Percentiles rank a stretch among this genome's conserved stretches.
These are phyloP conservation scores for Dryomyza anilis DNA, from an alignment of 2,888 invertebrate genomes.

Conservation along the genomic window DNA sequence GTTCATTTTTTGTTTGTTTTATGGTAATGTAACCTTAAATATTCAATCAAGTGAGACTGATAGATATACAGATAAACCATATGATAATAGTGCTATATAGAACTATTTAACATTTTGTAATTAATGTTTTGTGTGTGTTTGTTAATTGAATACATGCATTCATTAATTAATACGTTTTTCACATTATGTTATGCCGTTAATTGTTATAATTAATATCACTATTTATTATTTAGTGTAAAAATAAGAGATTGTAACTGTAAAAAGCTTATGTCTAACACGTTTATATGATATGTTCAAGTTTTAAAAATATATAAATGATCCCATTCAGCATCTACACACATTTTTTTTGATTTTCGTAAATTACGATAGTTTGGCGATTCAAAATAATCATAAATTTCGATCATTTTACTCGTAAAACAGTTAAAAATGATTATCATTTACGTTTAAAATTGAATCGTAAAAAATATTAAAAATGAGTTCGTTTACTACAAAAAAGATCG, in stretches of 20 bases:
- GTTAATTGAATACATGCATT: not conserved
- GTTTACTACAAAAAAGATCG: no score
- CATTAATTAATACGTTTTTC: not conserved
- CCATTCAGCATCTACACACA: no score
- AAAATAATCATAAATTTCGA: no score
- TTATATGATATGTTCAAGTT: not conserved
- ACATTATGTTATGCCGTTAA: not conserved
- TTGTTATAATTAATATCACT: conserved; percentile 5
- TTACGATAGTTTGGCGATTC: no score
- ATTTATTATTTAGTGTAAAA: conserved; percentile 9
- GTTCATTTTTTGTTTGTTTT: not conserved
- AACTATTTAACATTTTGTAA: not conserved
- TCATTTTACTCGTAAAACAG: no score
- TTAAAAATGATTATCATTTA: no score
- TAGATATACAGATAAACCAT: not conserved
- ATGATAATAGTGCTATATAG: not conserved
- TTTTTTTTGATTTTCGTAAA: no score
- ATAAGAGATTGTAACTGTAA: not conserved
- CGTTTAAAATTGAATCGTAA: no score
- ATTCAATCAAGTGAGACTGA: not conserved
- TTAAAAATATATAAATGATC: not conserved
- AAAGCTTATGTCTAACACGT: not conserved
- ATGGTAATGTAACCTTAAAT: not conserved
- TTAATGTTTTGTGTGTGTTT: not conserved
- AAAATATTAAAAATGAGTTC: no score